Base-by-base conservation (phyloP, 2,888 invertebrate genomes). In the Abrostola triplasia region DNA sequence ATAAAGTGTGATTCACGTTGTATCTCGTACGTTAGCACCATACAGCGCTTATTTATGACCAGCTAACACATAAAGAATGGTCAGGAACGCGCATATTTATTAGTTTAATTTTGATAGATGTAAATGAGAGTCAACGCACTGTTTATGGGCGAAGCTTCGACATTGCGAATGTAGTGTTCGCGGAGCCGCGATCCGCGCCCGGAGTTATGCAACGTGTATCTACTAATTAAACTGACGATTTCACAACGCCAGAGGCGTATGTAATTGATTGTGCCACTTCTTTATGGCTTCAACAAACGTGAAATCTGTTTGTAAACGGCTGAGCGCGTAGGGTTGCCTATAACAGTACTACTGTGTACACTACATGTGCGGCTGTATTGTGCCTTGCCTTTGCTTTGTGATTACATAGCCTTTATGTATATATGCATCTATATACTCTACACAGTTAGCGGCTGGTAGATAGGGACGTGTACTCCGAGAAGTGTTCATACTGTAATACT, bases 221-320 rank as follows among this genome's bases (percentile, higher is more conserved):
- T 68, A 65, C 60, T 72, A 81, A 85, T 84, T 81, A 81, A 82
- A 80, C 78, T 79, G 81, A 68, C 69, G 77, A 76, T 86, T 85
- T 84, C 83, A 80, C 83, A 84, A 84, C 76, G 70, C 63, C 66
- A 70, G 70, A 73, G 74, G 70, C 76, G 78, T 76, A 68, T 74
- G 80, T 80, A 83, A 85, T 83, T 85, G 85, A 83, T 82, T 81
- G 82, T 84, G 76, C 83, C 74, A 83, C 83, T 83, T 79, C 70
- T 84, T 77, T 82, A 82, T 76, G 78, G 74, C 76, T 70, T 67
- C 77, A 65, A 69, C 76, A 73, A 80, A 83, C 77, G 79, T 81
- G 75, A 79, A 80, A 84, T 81, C 79, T 81, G 85, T 83, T 84
- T 82, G 80, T 77, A 77, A 78, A 68, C 61, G 67, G 38, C 60